Evolutionary conservation across 2,113 vertebrate genomes (phyloP), one percentile per base, ranked within the genome.

Genomic region (Mastomys coucha): DNA sequence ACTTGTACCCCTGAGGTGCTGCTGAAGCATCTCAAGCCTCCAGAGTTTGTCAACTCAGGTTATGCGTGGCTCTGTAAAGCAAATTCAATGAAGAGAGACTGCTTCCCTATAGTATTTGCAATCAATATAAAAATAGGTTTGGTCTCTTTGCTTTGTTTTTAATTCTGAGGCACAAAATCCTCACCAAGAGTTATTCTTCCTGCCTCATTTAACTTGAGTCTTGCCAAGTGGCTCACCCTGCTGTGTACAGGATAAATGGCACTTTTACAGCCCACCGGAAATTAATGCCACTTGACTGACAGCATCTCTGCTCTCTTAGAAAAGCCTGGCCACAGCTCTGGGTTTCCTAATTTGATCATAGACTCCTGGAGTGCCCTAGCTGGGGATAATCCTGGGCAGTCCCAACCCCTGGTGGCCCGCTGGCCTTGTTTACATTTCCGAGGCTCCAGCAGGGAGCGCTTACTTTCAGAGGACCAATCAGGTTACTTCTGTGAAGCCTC

Each of bases 201-300:
- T 96, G 12, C 88, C 89, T n/a, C 95, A 95, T 96, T 96, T 98
- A 94, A 76, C 95, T 93, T 82, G 7, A 45, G 63, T 96, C 42
- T 72, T 97, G 75, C 24, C 5, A 58, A 69, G 97, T 20, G 91
- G 95, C 91, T 94, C 93, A 96, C 67, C 87, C 81, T 45, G 67
- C 60, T 92, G 89, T 91, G 1, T 63, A 72, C 26, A 91, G 53
- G 13, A 93, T 95, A 96, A 97, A 93, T 97, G 84, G 89, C 60
- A 91, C 49, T 97, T 97, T 75, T 77, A 93, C 78, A 93, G 85
- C 82, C 70, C 72, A 63, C 93, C 11, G 53, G 96, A 95, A 97
- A 96, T 94, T 45, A 96, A 95, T 31, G 82, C 56, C 86, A 95
- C n/a, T 75, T 65, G 89, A 97, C 65, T 93, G 94, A 95, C 91